Conservation (phyloP, 2,888 invertebrate genomes). For the Caenorhabditis sp. region DNA sequence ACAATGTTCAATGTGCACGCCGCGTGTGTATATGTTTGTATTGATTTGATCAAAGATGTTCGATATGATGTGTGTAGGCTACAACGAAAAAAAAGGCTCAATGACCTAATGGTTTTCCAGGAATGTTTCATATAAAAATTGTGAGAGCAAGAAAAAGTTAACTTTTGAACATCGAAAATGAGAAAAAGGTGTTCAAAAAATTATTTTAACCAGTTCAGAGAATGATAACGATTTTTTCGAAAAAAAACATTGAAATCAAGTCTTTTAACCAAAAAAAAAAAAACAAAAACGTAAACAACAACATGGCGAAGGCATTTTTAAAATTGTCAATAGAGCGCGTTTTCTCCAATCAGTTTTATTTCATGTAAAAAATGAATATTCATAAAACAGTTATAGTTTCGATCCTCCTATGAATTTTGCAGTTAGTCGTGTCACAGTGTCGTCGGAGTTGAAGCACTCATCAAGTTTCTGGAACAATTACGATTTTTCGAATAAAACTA, state of each 20-base stretch:
- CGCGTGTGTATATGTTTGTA: neutral
- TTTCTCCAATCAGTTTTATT: too few relatives aligned
- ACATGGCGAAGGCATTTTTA: too few relatives aligned
- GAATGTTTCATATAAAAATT: too few relatives aligned
- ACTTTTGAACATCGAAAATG: too few relatives aligned
- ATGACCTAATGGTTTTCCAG: too few relatives aligned
- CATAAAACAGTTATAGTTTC: constrained; percentile 11
- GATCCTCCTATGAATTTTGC: constrained; percentile 35
- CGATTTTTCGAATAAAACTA: neutral
- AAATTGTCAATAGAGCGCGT: too few relatives aligned
- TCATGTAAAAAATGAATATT: neutral
- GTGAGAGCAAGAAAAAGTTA: too few relatives aligned
- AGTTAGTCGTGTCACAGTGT: constrained; percentile 39
- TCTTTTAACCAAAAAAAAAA: neutral
- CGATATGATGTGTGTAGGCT: neutral
- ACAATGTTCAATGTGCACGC: neutral
- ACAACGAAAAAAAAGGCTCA: neutral
- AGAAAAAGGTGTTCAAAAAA: too few relatives aligned
- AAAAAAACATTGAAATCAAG: neutral
- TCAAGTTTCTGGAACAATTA: constrained; percentile 15
- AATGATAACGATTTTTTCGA: neutral
- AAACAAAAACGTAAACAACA: too few relatives aligned
- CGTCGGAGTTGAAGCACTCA: constrained; percentile 30
- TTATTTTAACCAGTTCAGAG: too few relatives aligned
- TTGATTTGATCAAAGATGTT: neutral